Evolutionary conservation across 2,888 invertebrate species (phyloP).

Genomic region (Amiota communis): DNA sequence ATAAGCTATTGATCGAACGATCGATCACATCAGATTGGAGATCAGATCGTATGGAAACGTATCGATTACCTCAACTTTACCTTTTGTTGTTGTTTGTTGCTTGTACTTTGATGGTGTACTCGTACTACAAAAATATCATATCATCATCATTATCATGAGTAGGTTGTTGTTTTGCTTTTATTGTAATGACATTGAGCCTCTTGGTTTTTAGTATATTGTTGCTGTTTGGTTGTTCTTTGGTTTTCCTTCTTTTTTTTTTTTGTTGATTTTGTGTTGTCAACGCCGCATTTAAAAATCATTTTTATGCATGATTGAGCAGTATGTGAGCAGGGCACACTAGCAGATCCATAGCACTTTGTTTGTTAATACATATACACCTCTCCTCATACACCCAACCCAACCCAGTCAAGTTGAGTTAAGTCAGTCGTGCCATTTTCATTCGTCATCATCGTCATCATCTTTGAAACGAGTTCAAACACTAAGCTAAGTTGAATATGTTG

Average conservation of each 20-base stretch:
- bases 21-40: too few species aligned
- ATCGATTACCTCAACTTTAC: too few species aligned
- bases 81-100: too few species aligned
- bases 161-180: neutral
- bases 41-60: too few species aligned
- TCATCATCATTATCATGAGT: conserved; percentile 27
- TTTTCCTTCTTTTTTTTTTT: neutral
- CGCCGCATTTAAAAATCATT: conserved; percentile 26
- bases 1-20: too few species aligned
- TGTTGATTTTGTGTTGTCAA: conserved; percentile 12
- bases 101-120: too few species aligned
- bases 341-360: too few species aligned
- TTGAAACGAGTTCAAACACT: conserved; percentile 30
- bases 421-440: conserved; percentile 1
- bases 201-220: neutral
- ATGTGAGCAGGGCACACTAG: too few species aligned
- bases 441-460: conserved; percentile 3
- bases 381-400: too few species aligned
- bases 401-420: too few species aligned
- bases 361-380: too few species aligned
- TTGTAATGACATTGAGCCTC: conserved; percentile 18
- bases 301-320: conserved; percentile 26
- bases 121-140: neutral
- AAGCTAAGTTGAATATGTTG: conserved; percentile 43
- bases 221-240: neutral